A percentile compares a stretch with the other conserved stretches of the same genome.
Evolutionary conservation across 2,888 invertebrate genomes (phyloP).

Genomic region (Xylota sylvarum): DNA sequence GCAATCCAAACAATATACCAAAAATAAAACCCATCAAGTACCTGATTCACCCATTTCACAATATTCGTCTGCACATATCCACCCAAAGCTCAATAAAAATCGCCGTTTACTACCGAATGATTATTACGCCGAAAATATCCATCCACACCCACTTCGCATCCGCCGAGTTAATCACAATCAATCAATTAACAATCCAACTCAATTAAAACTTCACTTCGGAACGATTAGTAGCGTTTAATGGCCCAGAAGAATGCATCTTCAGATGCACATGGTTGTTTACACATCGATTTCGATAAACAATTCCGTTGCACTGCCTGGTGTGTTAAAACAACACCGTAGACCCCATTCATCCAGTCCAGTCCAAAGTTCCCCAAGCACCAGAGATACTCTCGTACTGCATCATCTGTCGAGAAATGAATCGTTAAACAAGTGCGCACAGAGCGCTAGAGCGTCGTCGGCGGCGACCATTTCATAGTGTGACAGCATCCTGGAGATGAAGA

Average conservation of each 20-base stretch:
- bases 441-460: conserved; percentile 26
- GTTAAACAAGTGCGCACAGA: conserved; percentile 55
- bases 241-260: conserved; percentile 77
- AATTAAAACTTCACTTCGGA: conserved; percentile 77
- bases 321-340: conserved; percentile 72
- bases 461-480: conserved; percentile 65
- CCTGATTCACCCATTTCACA: conserved; percentile 41
- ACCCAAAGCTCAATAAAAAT: conserved; percentile 34
- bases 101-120: conserved; percentile 38
- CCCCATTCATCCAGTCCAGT: conserved; percentile 42
- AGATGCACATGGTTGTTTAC: conserved; percentile 75
- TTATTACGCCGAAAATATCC: conserved; percentile 59
- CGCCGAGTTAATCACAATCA: conserved; percentile 75
- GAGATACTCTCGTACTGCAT: conserved; percentile 4
- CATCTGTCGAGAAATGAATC: conserved; percentile 41
- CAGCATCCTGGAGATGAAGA: conserved; percentile 75
- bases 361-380: conserved; percentile 4
- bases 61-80: conserved; percentile 17
- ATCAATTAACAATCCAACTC: conserved; percentile 77
- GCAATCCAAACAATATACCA: conserved; percentile 18
- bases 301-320: conserved; percentile 59
- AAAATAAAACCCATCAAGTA: conserved; percentile 21
- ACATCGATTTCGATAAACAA: conserved; percentile 75
- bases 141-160: conserved; percentile 72
- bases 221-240: conserved; percentile 77